A percentile compares a stretch with the other conserved stretches of the same genome.
Conservation (phyloP, 2,797 vertebrate genomes). For the Enteromius anoplus region DNA sequence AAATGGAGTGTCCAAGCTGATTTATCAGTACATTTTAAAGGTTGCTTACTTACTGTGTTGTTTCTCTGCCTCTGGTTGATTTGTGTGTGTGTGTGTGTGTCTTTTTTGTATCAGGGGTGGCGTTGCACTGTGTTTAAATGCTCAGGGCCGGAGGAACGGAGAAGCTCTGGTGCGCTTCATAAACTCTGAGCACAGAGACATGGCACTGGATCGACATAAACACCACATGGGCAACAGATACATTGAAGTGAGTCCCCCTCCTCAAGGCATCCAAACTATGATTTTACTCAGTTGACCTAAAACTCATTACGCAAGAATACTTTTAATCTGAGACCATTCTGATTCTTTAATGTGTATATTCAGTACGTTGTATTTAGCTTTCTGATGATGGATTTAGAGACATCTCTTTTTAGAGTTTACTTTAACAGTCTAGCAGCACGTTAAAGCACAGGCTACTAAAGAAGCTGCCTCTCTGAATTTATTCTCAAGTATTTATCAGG, state of each 20-base stretch:
- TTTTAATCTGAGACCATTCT: neutral
- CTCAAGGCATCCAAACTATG: neutral
- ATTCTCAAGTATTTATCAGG: neutral
- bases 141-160: constrained; percentile 93
- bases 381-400: neutral
- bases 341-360: neutral
- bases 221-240: constrained; percentile 98
- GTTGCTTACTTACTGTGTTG: neutral
- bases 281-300: neutral
- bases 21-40: neutral
- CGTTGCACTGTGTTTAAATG: constrained; percentile 92
- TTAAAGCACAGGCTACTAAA: neutral
- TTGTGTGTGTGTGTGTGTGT: constrained; percentile 46
- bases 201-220: constrained; percentile 93
- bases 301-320: neutral
- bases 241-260: constrained; percentile 83
- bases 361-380: too few relatives aligned
- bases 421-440: neutral
- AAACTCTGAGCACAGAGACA: constrained; percentile 89
- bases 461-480: neutral
- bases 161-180: constrained; percentile 95
- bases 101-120: constrained; percentile 81
- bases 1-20: neutral
- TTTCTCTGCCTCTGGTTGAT: constrained; percentile 9
- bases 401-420: neutral